These are phyloP conservation scores for crab-eating macaque (Macaca fascicularis) DNA, from an alignment of 2,113 vertebrate species.

Conservation along the genomic window DNA sequence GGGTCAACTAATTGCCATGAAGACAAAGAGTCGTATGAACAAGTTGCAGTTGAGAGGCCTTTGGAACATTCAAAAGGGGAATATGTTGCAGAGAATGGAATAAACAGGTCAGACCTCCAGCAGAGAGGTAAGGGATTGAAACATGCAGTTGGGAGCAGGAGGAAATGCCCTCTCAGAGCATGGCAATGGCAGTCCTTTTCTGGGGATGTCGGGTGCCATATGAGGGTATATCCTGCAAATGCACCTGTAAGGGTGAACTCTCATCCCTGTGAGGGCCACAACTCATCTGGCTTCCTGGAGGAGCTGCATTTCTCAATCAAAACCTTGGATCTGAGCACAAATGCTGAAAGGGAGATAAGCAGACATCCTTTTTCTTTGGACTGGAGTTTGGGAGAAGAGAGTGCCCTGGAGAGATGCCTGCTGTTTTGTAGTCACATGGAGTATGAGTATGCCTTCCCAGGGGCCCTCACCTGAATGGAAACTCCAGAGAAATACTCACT, in stretches of 20 bases:
- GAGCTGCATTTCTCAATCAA: not conserved
- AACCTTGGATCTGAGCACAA: not conserved
- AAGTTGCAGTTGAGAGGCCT: not conserved
- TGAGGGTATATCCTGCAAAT: not conserved
- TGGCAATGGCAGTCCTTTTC: no score
- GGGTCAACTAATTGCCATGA: not conserved
- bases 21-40: not conserved
- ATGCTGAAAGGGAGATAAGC: not conserved
- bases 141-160: not conserved
- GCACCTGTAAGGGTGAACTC: no score
- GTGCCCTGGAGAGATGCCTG: not conserved
- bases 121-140: not conserved
- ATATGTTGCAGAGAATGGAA: not conserved
- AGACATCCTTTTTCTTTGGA: not conserved
- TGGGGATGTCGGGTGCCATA: rapidly evolving
- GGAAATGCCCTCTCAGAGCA: not conserved
- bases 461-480: not conserved
- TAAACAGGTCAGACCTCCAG: not conserved
- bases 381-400: not conserved
- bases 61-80: not conserved
- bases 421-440: not conserved
- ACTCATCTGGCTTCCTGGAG: not conserved
- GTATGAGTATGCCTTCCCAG: not conserved
- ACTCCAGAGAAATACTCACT: not conserved
- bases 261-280: not conserved